Base-by-base conservation (phyloP, 2,888 invertebrate genomes). In the Adineta ricciae region DNA sequence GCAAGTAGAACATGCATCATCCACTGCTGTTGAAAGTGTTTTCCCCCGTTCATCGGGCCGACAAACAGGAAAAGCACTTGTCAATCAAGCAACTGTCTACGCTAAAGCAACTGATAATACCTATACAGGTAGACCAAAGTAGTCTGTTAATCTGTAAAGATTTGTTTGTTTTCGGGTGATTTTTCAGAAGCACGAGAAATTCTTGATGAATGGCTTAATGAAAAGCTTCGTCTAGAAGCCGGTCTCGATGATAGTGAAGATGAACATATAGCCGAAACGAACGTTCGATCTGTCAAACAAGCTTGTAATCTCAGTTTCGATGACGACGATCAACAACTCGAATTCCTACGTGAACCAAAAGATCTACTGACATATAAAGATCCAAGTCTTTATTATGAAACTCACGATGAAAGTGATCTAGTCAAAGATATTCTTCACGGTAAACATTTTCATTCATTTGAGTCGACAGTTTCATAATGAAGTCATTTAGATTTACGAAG, bases 1-100 rank as follows among this genome's bases (percentile, higher is more conserved):
- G 88, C 89, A 88, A 88, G 89, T 90, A 8, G 89, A 89, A 87
- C 87, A 88, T 38, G 90, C 89, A 9, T 89, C 90, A 7, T 87
- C 88, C 36, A 87, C 87, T 83, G 90, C 90, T 16, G 88, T 89
- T 72, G 88, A 88, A 52, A 87, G 87, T 78, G 88, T 88, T 9
- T 88, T 89, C 87, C 88, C 88, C 9, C n/a, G 83, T 86, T 16
- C 86, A 86, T 78, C 78, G 7, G 8, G 78, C 14, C 38, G 41
- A 41, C 41, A 78, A 41, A 41, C 41, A 16, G 41, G 78, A 21
- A 78, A 78, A 73, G 27, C 73, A 38, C 41, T 84, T 7, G 41
- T 27, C 1, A 56, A 52, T 56, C 32, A 41, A 54, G 52, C 36
- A n/a, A 8, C n/a, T 84, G 50, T 32, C 64, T 83, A 73, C 73